phyloP scores from a whole-genome alignment of 2,113 vertebrate species.

The Menura novaehollandiae region DNA sequence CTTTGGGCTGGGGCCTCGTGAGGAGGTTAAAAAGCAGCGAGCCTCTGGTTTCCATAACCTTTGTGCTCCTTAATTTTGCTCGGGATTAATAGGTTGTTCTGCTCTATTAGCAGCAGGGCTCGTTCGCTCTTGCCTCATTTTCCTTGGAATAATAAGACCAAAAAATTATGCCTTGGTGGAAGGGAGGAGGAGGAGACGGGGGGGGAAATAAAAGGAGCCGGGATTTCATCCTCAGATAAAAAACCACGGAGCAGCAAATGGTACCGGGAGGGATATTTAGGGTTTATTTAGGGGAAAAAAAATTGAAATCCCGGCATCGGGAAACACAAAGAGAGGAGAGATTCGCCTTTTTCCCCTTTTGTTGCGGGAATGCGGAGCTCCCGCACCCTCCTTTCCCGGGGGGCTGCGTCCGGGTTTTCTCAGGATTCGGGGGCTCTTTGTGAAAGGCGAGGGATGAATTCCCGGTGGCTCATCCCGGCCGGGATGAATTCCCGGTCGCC shows the following conservation, averaged over 20 bases:
- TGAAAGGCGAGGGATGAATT: not conserved
- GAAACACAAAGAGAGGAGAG: not conserved
- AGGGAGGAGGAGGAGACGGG: not conserved
- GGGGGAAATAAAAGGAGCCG: not conserved
- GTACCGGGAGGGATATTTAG: not conserved
- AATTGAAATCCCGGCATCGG: not conserved
- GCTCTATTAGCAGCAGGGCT: conserved; percentile 46
- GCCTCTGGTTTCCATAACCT: conserved; percentile 10
- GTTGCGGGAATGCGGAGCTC: not conserved
- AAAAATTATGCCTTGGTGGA: conserved; percentile 4
- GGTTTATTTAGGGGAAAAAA: not conserved
- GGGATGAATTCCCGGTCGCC: conserved; percentile 23
- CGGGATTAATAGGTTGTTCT: conserved; percentile 45
- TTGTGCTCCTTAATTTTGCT: conserved; percentile 42
- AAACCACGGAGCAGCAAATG: fast-evolving
- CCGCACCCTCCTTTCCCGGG: not conserved
- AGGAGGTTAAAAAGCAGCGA: not conserved
- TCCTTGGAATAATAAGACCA: conserved; percentile 43
- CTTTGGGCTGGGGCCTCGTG: not conserved
- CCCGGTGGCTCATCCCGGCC: not conserved
- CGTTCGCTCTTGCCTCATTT: conserved; percentile 40
- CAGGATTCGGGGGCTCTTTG: conserved; percentile 20
- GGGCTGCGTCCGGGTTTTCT: not conserved
- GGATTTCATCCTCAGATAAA: not conserved
- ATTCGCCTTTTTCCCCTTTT: not conserved